Evolutionary conservation across 2,797 vertebrate species (phyloP).

Genomic region (Moxostoma hubbsi): DNA sequence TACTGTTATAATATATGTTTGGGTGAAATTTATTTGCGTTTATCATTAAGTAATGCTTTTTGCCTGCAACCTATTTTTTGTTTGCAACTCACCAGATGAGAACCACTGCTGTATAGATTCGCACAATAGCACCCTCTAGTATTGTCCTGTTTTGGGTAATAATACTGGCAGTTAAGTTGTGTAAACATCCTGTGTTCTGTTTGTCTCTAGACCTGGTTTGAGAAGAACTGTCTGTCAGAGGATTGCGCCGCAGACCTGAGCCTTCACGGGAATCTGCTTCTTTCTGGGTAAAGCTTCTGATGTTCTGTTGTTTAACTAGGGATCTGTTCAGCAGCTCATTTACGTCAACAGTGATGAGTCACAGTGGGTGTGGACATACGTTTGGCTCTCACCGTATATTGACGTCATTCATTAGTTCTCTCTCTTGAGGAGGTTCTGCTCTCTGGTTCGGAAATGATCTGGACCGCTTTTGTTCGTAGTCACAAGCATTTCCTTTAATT

Average conservation of each 20-base stretch:
- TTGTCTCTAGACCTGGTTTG: conserved; percentile 88
- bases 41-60: too few relatives aligned
- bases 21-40: too few relatives aligned
- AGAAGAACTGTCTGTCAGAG: conserved; percentile 96
- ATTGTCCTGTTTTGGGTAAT: conserved; percentile 58
- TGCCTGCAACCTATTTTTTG: too few relatives aligned
- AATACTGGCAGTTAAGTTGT: conserved; percentile 14
- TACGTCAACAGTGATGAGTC: conserved; percentile 66
- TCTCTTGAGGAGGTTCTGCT: conserved; percentile 27
- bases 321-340: conserved; percentile 49
- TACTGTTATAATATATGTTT: too few relatives aligned
- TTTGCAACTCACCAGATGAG: too few relatives aligned
- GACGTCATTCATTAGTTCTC: conserved; percentile 69
- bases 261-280: conserved; percentile 88
- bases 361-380: conserved; percentile 75
- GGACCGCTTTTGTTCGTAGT: conserved; percentile 10
- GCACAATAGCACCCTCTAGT: conserved; percentile 75
- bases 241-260: conserved; percentile 95
- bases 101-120: conserved; percentile 36
- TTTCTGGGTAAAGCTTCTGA: conserved; percentile 84
- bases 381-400: conserved; percentile 57
- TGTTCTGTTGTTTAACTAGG: conserved; percentile 42
- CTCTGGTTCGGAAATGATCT: conserved; percentile 27
- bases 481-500: conserved; percentile 21
- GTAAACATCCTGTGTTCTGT: conserved; percentile 57